Evolutionary conservation across 1,140 invertebrate genomes (phyloP).

Genomic region (Ridgeia piscesae): DNA sequence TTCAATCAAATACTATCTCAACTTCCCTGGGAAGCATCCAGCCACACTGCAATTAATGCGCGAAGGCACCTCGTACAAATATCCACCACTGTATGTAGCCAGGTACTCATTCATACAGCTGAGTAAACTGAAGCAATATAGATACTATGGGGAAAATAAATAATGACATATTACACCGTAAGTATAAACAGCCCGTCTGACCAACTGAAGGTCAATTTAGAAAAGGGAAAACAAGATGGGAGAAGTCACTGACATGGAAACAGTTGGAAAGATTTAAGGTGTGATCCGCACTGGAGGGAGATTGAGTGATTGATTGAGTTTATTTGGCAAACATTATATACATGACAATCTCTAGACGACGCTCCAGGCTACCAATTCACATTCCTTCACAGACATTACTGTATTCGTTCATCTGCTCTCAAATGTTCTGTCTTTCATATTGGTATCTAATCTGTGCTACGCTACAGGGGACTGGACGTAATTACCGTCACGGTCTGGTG

Average conservation of each 20-base stretch:
- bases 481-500: background rate
- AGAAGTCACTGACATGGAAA: background rate
- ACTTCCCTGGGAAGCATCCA: too few species aligned
- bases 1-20: too few species aligned
- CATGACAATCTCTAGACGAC: too few species aligned
- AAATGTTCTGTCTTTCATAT: background rate
- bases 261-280: background rate
- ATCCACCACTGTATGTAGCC: too few species aligned
- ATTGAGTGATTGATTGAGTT: background rate
- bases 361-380: background rate
- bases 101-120: too few species aligned
- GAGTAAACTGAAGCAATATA: background rate
- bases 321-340: background rate
- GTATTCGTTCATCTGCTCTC: background rate
- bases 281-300: background rate
- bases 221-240: background rate
- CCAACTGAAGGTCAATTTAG: background rate
- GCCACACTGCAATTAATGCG: too few species aligned
- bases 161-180: background rate
- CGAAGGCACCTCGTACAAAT: too few species aligned
- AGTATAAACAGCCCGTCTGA: background rate
- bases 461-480: background rate
- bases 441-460: background rate
- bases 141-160: background rate
- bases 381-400: background rate